Evolutionary conservation across 1,140 invertebrate species (phyloP).

Genomic region (Leptinotarsa lineolata): DNA sequence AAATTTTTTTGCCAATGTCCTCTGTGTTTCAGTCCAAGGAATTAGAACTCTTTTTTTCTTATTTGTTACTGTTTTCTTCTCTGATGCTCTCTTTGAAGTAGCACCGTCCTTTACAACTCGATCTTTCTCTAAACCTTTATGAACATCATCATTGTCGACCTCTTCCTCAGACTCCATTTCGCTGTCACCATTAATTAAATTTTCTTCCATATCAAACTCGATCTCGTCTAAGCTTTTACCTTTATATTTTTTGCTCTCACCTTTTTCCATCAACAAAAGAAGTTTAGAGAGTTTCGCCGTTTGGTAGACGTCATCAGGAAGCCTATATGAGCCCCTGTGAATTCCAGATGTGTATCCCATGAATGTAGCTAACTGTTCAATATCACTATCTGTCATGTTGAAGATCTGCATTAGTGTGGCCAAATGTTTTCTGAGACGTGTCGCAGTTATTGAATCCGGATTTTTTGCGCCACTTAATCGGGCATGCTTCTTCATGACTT

Average conservation of each 20-base stretch:
- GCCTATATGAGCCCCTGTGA: too few relatives aligned
- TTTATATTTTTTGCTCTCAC: conserved; percentile 46
- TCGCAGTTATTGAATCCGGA: too few relatives aligned
- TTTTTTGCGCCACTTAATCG: too few relatives aligned
- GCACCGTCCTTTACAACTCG: background rate
- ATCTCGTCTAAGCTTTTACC: conserved; percentile 52
- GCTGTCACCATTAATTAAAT: conserved; percentile 24
- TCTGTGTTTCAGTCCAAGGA: conserved; percentile 14
- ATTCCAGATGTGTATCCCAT: too few relatives aligned
- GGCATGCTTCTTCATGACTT: too few relatives aligned
- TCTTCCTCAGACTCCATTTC: background rate
- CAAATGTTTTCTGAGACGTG: too few relatives aligned
- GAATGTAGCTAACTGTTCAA: too few relatives aligned
- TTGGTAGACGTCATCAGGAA: too few relatives aligned
- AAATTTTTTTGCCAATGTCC: conserved; percentile 16
- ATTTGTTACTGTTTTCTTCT: background rate
- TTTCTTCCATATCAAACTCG: conserved; percentile 46
- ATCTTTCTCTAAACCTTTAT: background rate
- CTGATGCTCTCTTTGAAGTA: background rate
- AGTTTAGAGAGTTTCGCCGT: too few relatives aligned
- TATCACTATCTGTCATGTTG: too few relatives aligned
- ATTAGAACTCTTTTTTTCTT: conserved; percentile 12
- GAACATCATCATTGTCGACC: background rate
- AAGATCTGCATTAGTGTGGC: too few relatives aligned
- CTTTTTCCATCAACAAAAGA: conserved; percentile 26